Conservation (phyloP, 2,113 vertebrate genomes). For the Austrofundulus limnaeus region DNA sequence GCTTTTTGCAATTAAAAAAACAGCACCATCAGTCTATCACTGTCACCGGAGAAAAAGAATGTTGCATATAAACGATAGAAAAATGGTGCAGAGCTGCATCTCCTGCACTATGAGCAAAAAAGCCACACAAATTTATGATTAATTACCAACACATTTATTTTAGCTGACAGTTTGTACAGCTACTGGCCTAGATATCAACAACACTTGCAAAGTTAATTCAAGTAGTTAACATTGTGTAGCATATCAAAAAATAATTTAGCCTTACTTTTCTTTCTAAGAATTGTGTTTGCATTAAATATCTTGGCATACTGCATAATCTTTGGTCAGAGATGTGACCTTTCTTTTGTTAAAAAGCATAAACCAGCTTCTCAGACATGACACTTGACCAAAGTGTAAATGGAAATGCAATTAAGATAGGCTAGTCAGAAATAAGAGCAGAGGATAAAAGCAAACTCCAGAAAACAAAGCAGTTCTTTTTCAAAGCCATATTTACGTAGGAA, state of each 20-base stretch:
- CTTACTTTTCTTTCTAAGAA: neutral
- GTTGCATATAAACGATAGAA: neutral
- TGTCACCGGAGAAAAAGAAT: constrained; percentile 7
- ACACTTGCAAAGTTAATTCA: neutral
- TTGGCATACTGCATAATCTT: neutral
- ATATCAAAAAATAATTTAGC: neutral
- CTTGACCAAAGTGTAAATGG: constrained; percentile 1
- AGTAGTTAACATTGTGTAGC: neutral
- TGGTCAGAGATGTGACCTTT: neutral
- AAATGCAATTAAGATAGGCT: constrained; percentile 7
- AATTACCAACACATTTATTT: neutral
- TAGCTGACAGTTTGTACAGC: neutral
- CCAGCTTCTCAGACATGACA: constrained; percentile 11
- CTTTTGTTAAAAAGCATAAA: constrained; percentile 29
- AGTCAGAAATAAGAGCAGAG: neutral
- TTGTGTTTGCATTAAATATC: neutral
- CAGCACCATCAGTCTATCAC: constrained; percentile 18
- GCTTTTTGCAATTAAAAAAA: constrained; percentile 29
- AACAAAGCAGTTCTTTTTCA: neutral
- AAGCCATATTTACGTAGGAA: constrained; percentile 1
- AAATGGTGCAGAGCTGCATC: neutral
- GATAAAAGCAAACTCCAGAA: neutral
- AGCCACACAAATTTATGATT: too few species aligned
- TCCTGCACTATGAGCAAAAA: neutral
- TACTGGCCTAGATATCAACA: constrained; percentile 2